Conservation (phyloP, 2,113 vertebrate species). For the Fregata magnificens region DNA sequence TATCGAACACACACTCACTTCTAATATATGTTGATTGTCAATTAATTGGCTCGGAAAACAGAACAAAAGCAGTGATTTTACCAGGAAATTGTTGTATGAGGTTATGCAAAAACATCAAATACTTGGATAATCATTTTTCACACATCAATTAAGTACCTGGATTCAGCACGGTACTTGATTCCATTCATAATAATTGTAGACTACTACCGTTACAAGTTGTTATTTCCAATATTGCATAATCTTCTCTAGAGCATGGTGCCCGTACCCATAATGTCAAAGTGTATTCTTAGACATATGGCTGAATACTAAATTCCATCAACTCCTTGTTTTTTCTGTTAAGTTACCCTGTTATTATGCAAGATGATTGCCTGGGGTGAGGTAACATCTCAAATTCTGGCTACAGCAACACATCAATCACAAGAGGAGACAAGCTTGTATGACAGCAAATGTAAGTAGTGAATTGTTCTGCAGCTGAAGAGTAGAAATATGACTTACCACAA, state of each 20-base stretch:
- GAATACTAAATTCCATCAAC: not conserved
- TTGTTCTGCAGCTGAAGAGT: not conserved
- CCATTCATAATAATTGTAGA: not conserved
- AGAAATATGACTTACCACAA: not conserved
- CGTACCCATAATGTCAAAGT: not conserved
- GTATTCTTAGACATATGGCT: not conserved
- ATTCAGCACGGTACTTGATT: not conserved
- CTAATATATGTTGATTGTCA: not conserved
- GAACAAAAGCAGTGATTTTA: not conserved
- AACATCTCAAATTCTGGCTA: not conserved
- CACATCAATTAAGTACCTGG: not conserved
- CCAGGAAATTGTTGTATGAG: not conserved
- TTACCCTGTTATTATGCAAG: not conserved
- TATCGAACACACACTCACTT: not conserved
- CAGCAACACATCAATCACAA: not conserved
- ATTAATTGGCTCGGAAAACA: not conserved
- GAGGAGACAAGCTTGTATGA: not conserved
- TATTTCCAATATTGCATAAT: not conserved
- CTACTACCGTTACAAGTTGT: not conserved
- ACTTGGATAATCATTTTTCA: not conserved
- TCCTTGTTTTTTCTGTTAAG: not conserved
- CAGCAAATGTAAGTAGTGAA: fast-evolving
- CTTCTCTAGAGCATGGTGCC: not conserved
- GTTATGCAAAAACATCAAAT: not conserved
- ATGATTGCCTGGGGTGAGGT: not conserved